phyloP scores from a whole-genome alignment of 2,797 vertebrate species.

The Benthosema pterotum region DNA sequence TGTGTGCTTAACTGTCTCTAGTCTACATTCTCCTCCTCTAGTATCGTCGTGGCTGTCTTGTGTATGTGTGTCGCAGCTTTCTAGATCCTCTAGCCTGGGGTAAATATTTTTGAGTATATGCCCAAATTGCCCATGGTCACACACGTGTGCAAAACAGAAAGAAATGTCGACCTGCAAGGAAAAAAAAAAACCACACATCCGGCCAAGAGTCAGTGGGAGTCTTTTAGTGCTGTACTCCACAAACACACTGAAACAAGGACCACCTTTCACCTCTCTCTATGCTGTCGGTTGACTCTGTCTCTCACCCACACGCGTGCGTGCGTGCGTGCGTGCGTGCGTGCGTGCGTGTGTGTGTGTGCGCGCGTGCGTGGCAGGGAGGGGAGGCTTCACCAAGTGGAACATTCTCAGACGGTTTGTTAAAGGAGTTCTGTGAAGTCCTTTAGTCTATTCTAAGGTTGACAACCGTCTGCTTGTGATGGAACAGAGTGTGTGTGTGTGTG shows the following conservation, averaged over 20 bases:
- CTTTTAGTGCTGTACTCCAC: slow-evolving; percentile 9
- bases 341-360: no score
- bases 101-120: slow-evolving; percentile 99
- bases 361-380: no score
- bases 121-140: slow-evolving; percentile 94
- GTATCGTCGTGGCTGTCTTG: slow-evolving; percentile 64
- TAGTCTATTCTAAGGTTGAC: not conserved
- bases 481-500: slow-evolving; percentile 13
- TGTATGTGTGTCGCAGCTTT: slow-evolving; percentile 66
- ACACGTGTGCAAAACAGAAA: slow-evolving; percentile 56
- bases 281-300: slow-evolving; percentile 14
- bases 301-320: not conserved
- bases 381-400: slow-evolving; percentile 3
- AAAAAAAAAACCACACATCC: slow-evolving; percentile 24
- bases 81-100: slow-evolving; percentile 76
- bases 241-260: slow-evolving; percentile 32
- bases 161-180: slow-evolving; percentile 26
- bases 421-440: not conserved
- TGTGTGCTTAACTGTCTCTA: slow-evolving; percentile 81
- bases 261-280: slow-evolving; percentile 26
- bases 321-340: no score
- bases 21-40: slow-evolving; percentile 74
- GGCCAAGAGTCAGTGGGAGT: slow-evolving; percentile 43
- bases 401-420: not conserved
- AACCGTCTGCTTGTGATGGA: slow-evolving; percentile 2